Conservation (phyloP, 2,797 vertebrate genomes). For the Fringilla coelebs region DNA sequence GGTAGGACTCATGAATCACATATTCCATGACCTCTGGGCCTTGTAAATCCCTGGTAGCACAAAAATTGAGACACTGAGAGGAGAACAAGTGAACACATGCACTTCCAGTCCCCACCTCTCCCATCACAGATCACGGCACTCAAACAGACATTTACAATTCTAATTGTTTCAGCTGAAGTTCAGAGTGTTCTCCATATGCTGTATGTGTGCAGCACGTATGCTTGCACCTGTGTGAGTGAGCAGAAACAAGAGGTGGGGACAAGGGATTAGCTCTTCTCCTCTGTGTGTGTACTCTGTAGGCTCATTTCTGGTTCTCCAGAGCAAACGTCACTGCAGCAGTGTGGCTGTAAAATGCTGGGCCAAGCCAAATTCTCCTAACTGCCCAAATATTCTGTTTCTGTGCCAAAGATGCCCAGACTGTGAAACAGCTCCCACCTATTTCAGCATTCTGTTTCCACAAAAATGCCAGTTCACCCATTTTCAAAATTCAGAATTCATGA, state of each 20-base stretch:
- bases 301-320: not conserved
- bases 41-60: not conserved
- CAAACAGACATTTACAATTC: not conserved
- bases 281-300: not conserved
- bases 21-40: fast-evolving
- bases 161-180: not conserved
- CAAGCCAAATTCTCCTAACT: not conserved
- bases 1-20: not conserved
- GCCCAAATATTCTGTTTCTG: not conserved
- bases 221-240: fast-evolving
- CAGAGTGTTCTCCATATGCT: not conserved
- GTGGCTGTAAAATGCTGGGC: not conserved
- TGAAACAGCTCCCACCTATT: not conserved
- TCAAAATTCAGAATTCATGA: not conserved
- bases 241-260: not conserved
- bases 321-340: fast-evolving
- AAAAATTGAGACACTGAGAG: not conserved
- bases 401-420: not conserved
- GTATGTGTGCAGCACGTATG: fast-evolving
- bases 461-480: not conserved
- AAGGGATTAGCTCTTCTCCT: not conserved
- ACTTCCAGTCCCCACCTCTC: not conserved
- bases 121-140: no score
- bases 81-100: fast-evolving
- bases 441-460: not conserved